Percentiles rank a stretch among this genome's conserved stretches.
Conservation (phyloP, 2,888 invertebrate genomes). For the Campoletis raptor region DNA sequence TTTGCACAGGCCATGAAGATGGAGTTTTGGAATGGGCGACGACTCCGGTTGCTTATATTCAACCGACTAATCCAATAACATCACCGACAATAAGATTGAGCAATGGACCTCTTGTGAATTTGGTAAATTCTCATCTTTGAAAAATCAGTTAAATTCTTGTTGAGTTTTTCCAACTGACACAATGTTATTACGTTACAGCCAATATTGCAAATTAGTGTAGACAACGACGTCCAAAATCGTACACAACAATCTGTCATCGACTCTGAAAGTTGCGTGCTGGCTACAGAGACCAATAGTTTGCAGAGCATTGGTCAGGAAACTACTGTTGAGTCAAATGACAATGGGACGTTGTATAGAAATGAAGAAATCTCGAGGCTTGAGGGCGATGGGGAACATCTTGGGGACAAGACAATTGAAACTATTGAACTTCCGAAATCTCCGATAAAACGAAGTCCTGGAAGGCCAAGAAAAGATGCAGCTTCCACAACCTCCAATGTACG, state of each 20-base stretch:
- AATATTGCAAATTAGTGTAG: conserved; percentile 75
- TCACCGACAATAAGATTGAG: conserved; percentile 70
- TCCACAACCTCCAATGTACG: conserved; percentile 58
- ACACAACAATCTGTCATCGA: conserved; percentile 68
- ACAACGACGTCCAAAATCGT: conserved; percentile 62
- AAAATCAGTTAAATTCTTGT: background rate
- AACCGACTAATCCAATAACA: conserved; percentile 69
- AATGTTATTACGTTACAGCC: conserved; percentile 70
- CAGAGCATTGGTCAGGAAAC: background rate
- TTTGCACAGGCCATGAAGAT: conserved; percentile 75
- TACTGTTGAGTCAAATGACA: background rate
- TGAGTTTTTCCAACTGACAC: background rate
- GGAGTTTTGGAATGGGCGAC: conserved; percentile 77
- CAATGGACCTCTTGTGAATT: conserved; percentile 71
- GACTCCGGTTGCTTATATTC: conserved; percentile 77
- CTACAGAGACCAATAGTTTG: conserved; percentile 45
- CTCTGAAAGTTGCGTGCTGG: conserved; percentile 60
- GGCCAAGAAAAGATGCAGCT: conserved; percentile 75
- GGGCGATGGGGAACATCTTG: background rate
- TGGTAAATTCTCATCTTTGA: conserved; percentile 54
- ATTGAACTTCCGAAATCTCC: conserved; percentile 14
- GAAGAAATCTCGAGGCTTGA: conserved; percentile 20
- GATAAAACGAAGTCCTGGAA: conserved; percentile 74
- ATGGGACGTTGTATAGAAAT: background rate
- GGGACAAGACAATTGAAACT: background rate